Evolutionary conservation across 2,113 vertebrate species (phyloP), one percentile per base, ranked within the genome.

Genomic region (Bubo scandiacus): DNA sequence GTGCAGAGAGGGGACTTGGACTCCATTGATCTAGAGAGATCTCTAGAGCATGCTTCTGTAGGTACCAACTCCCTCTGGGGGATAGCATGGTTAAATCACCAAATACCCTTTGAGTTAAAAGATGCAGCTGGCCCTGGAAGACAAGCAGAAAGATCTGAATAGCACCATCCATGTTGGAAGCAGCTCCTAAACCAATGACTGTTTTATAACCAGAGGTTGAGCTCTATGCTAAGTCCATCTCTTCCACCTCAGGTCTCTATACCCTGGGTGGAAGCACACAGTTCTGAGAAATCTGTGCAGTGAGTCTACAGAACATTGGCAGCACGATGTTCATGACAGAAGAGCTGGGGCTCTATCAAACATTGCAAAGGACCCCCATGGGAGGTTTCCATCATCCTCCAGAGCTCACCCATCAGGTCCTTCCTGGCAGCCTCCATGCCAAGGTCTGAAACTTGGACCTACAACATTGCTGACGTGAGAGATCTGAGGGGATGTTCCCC

Each of bases 401-500:
- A 40, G 18, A 40, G 22, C 18, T 67, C 52, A 77, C 5, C 13
- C 22, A 30, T 15, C 45, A 49, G 5, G 0, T 72, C 18, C 27
- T 77, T 36, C 26, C 15, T 8, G 2, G 9, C 3, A 52, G 15
- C 5, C 25, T 73, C 54, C 18, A 17, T 21, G 32, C 10, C n/a
- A 19, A 47, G 49, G 63, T 71, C 38, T 54, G 51, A 77, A 81
- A 58, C 18, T 19, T 11, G 22, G 52, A 63, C 34, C 42, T 90
- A 12, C 1, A 1, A 45, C 15, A 7, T 9, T 45, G 23, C 9
- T 78, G 51, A 59, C 45, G 25, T 0, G 0, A 67, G 30, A 14
- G 8, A 21, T n/a, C 51, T 59, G 23, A n/a, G 36, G 74, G 2
- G 15, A 32, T 6, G 5, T 16, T 27, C 21, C 26, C 4, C 9